Conservation (phyloP, 1,140 invertebrate genomes). For the Brachionus paranguensis region DNA sequence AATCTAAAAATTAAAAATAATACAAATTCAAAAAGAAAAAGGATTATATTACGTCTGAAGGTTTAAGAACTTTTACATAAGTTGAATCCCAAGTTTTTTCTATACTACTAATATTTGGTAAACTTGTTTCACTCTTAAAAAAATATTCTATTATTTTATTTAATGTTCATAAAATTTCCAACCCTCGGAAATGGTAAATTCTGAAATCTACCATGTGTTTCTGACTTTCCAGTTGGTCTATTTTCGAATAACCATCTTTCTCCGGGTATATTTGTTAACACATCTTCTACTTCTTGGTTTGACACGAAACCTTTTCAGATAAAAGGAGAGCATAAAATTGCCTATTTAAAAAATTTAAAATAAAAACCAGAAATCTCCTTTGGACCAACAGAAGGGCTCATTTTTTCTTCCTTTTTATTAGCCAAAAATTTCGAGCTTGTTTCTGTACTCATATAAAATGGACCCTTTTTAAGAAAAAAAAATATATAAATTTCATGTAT, state of each 20-base stretch:
- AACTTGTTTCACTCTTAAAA: neutral
- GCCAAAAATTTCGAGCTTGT: neutral
- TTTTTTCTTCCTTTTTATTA: neutral
- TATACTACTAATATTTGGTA: neutral
- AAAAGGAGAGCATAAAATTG: too few species aligned
- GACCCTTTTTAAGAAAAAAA: neutral
- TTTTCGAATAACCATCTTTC: constrained; percentile 1
- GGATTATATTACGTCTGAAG: neutral
- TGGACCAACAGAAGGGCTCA: neutral
- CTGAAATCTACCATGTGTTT: neutral
- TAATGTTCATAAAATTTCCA: neutral
- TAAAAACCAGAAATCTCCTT: constrained; percentile 20
- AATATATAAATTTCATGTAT: too few species aligned
- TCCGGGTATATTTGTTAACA: neutral
- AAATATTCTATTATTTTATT: neutral
- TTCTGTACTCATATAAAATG: constrained; percentile 7
- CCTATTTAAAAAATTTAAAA: neutral
- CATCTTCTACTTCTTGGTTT: constrained; percentile 17
- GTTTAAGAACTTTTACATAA: neutral
- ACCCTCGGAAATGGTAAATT: neutral
- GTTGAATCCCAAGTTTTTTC: neutral
- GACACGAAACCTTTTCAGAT: neutral
- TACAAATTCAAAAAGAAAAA: neutral
- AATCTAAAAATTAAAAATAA: neutral
- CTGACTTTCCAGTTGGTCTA: constrained; percentile 8